Conservation (phyloP, 1,140 invertebrate genomes). For the Polypedilum pembai region DNA sequence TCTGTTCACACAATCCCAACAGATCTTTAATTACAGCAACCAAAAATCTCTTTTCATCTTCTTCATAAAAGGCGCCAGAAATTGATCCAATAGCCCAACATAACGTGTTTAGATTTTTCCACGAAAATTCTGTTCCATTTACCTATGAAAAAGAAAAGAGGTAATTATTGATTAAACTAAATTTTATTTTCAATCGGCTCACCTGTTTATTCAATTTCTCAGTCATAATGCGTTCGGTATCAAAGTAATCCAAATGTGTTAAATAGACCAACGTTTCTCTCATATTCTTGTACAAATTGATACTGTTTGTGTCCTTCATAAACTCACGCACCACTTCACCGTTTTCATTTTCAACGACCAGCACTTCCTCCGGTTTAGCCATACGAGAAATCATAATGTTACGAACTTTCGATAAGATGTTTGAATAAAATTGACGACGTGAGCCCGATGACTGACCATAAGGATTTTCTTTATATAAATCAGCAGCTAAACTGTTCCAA, state of each 20-base stretch:
- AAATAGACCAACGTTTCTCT: constrained; percentile 97
- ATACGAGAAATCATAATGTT: constrained; percentile 99
- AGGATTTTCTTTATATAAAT: constrained; percentile 78
- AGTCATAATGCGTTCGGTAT: constrained; percentile 98
- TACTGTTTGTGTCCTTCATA: constrained; percentile 99
- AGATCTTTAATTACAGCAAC: constrained; percentile 99
- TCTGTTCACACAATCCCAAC: constrained; percentile 96
- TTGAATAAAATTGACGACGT: constrained; percentile 64
- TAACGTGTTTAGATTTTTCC: constrained; percentile 99
- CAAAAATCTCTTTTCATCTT: constrained; percentile 98
- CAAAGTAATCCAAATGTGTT: constrained; percentile 95
- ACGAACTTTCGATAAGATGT: constrained; percentile 83
- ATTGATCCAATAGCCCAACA: constrained; percentile 99
- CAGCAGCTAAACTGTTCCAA: constrained; percentile 89
- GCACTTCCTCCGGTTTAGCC: constrained; percentile 99
- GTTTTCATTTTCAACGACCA: constrained; percentile 99
- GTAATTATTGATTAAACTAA: neutral
- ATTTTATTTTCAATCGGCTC: neutral
- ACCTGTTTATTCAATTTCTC: constrained; percentile 99
- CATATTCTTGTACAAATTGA: constrained; percentile 99
- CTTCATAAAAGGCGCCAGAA: constrained; percentile 81
- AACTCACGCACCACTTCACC: constrained; percentile 99
- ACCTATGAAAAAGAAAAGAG: neutral
- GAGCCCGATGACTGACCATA: constrained; percentile 40
- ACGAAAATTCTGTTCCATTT: constrained; percentile 98